Evolutionary conservation across 2,113 vertebrate species (phyloP).

Genomic region (Nyctereutes procyonoides): DNA sequence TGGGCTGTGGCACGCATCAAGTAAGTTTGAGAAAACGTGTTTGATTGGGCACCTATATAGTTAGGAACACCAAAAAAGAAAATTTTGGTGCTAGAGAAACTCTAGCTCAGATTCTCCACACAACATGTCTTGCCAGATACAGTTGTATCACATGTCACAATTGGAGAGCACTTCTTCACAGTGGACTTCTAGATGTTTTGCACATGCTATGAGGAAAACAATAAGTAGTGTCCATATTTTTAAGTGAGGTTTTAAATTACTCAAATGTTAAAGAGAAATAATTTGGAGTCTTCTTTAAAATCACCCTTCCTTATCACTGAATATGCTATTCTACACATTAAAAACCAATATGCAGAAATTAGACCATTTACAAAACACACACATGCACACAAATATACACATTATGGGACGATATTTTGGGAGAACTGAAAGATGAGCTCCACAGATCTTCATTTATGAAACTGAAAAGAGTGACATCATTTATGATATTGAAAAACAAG

Average conservation of each 20-base stretch:
- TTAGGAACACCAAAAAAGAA: not conserved
- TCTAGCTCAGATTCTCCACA: not conserved
- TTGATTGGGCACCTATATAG: not conserved
- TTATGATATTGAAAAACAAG: not conserved
- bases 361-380: not conserved
- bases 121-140: not conserved
- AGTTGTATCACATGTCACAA: not conserved
- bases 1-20: not conserved
- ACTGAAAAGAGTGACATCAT: not conserved
- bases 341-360: not conserved
- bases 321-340: not conserved
- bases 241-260: slow-evolving; percentile 5
- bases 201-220: not conserved
- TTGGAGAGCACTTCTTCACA: not conserved
- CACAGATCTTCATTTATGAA: not conserved
- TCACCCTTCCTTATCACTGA: not conserved
- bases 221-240: not conserved
- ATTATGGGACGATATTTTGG: not conserved
- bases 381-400: not conserved
- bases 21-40: not conserved
- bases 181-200: not conserved
- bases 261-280: not conserved
- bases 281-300: not conserved
- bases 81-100: not conserved
- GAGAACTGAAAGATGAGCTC: not conserved